Base-by-base conservation (phyloP, 2,113 vertebrate species). In the Enhydra lutris region DNA sequence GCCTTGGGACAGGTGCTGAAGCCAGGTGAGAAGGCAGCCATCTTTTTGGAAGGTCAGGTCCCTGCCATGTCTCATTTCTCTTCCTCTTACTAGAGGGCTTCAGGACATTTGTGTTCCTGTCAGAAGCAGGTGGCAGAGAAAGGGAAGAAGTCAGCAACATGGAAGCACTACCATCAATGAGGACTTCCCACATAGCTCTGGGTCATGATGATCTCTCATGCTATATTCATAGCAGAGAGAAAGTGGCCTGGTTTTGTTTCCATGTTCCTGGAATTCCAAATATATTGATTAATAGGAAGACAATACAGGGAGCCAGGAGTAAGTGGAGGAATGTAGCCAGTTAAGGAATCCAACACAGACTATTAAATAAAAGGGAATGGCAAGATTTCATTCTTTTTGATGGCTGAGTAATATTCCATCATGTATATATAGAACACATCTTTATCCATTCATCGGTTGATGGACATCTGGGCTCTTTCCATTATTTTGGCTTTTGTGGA, bases 181-280 rank as follows among this genome's bases (percentile, higher is more conserved):
- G 21, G 12, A 10, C 12, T 57, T 90, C 3, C 12, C 81, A 79
- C 0, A 7, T 1, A 24, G 4, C 29, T 76, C 34, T 63, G 18
- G 31, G 29, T 31, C 50, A 1, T 0, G 4, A 21, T 21, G 55
- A 87, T 47, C 9, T 47, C 45, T 47, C 9, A 47, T 50, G 12
- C 0, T 13, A 1, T 1, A 10, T 17, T 26, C n/a, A 23, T 2
- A 3, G 9, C 0, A 34, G 9, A n/a, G 11, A 24, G 8, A 17
- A 1, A 10, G n/a, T 20, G 24, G 6, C 13, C 65, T 69, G 24
- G 2, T 3, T 79, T 31, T 65, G 26, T 65, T 80, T 61, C 21
- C n/a, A 65, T 61, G 29, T 80, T 91, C 18, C 20, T 83, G 0
- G 61, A 50, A 47, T 17, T 34, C 24, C 31, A 67, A 45, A 20